These are phyloP conservation scores for Pseudomyrmex sp. DNA, from an alignment of 1,140 invertebrate species.

Conservation along the genomic window DNA sequence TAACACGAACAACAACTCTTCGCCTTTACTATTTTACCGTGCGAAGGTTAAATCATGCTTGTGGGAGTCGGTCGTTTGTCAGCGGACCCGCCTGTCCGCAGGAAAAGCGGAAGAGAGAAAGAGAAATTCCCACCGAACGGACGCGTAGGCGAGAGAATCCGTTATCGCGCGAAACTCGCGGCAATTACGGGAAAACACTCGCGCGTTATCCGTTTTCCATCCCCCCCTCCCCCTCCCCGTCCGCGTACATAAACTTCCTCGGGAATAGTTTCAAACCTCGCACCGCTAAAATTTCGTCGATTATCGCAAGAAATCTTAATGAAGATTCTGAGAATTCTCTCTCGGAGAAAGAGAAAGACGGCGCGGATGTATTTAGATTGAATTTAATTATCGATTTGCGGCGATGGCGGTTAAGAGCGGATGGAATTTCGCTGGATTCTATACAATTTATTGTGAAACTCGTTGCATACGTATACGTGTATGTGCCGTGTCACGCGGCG, in stretches of 20 bases:
- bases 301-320: constrained; percentile 13
- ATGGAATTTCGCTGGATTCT: background rate
- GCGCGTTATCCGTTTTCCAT: background rate
- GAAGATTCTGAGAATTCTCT: constrained; percentile 1
- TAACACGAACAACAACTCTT: constrained; percentile 70
- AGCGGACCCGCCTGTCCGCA: no score
- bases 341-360: background rate
- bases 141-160: background rate
- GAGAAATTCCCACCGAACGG: background rate
- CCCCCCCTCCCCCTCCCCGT: no score
- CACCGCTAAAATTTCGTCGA: background rate
- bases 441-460: background rate
- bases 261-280: background rate
- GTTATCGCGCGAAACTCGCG: constrained; percentile 3
- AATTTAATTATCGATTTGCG: no score
- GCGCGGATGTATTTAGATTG: background rate
- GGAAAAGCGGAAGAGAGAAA: background rate
- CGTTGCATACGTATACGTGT: background rate
- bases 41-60: background rate
- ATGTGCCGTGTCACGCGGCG: no score
- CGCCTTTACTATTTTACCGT: constrained; percentile 46
- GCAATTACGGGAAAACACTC: constrained; percentile 13
- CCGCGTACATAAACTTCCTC: background rate
- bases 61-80: constrained; percentile 25
- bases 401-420: background rate